Conservation (phyloP, 2,888 invertebrate species). For the Halictus quadricinctus region DNA sequence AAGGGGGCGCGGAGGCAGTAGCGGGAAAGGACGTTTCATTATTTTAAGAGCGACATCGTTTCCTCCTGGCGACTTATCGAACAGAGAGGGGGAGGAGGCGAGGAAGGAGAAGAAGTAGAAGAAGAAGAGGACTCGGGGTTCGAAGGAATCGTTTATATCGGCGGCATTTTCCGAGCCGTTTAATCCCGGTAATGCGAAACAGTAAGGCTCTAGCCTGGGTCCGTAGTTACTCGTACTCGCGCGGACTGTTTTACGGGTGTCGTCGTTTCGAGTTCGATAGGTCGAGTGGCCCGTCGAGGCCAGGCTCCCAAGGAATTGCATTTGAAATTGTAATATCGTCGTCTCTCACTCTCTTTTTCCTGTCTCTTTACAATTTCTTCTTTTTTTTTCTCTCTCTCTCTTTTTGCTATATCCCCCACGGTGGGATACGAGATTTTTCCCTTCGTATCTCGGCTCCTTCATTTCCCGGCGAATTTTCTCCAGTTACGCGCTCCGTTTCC, state of each 20-base stretch:
- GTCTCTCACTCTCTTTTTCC: not conserved
- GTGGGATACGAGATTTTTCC: conserved; percentile 28
- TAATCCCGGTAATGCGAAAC: conserved; percentile 76
- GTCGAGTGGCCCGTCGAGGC: conserved; percentile 40
- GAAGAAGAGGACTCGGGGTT: conserved; percentile 10
- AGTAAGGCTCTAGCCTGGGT: conserved; percentile 14
- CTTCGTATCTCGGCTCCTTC: conserved; percentile 3
- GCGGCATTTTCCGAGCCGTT: conserved; percentile 72
- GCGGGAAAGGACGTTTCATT: conserved; percentile 72
- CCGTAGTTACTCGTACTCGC: conserved; percentile 18
- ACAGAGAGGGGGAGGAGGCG: not conserved
- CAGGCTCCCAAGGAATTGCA: conserved; percentile 75
- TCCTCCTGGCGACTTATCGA: conserved; percentile 58
- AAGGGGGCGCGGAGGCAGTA: conserved; percentile 32
- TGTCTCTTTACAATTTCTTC: conserved; percentile 4
- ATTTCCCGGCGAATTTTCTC: conserved; percentile 31
- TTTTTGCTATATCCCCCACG: not conserved
- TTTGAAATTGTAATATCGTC: conserved; percentile 80
- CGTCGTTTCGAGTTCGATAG: conserved; percentile 56
- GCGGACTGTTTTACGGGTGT: conserved; percentile 72
- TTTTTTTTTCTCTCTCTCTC: not conserved
- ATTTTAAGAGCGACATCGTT: conserved; percentile 71
- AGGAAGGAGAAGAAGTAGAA: not conserved
- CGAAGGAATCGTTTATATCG: conserved; percentile 63
- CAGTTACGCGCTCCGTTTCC: conserved; percentile 40